Percentiles rank a stretch among this genome's conserved stretches.
Conservation (phyloP, 2,888 invertebrate species). For the Aradus depressus region DNA sequence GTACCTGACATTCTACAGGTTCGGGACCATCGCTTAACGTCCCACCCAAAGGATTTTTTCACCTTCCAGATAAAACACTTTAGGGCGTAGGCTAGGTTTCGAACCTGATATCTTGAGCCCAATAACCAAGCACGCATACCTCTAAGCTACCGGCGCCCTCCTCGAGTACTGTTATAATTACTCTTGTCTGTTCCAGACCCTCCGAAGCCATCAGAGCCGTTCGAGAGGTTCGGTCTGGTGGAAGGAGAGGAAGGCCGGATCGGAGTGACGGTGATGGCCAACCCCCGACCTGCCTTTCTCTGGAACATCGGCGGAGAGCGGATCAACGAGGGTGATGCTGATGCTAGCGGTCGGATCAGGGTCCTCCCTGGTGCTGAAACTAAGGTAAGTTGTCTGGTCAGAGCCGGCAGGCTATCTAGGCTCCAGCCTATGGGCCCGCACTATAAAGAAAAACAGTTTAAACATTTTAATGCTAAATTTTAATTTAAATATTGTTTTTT, state of each 20-base stretch:
- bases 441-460: too few species aligned
- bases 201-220: constrained; percentile 48
- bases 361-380: constrained; percentile 30
- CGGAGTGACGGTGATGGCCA: constrained; percentile 58
- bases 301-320: constrained; percentile 53
- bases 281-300: constrained; percentile 56
- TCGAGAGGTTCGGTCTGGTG: constrained; percentile 61
- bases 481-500: background rate
- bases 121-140: too few species aligned
- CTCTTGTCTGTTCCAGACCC: constrained; percentile 43
- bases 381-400: constrained; percentile 1
- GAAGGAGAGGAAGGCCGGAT: constrained; percentile 59
- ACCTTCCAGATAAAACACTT: too few species aligned
- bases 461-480: too few species aligned
- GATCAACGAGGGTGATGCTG: constrained; percentile 43
- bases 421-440: too few species aligned
- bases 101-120: too few species aligned
- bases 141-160: too few species aligned
- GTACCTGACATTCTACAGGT: too few species aligned
- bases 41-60: too few species aligned
- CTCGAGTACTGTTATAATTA: constrained; percentile 1
- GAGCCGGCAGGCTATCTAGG: too few species aligned
- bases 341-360: constrained; percentile 29
- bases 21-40: too few species aligned
- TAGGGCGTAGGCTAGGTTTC: too few species aligned